A percentile compares a stretch with the other conserved stretches of the same genome.
phyloP scores from a whole-genome alignment of 1,140 invertebrate genomes.

The Acromyrmex charruanus region DNA sequence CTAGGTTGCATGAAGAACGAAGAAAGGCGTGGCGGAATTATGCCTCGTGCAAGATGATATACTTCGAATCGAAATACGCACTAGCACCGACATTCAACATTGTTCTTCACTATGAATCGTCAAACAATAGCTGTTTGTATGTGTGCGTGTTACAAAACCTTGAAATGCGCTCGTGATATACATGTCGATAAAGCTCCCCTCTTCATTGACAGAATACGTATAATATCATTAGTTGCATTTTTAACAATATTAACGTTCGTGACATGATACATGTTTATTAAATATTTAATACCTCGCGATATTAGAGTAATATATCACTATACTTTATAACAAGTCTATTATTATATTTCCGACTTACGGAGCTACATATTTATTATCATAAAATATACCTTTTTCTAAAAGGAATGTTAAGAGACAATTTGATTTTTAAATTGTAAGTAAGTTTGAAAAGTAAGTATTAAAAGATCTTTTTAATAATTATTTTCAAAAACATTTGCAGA shows the following conservation, averaged over 20 bases:
- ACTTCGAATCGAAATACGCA: constrained; percentile 12
- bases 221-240: constrained; percentile 42
- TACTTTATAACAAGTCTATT: background rate
- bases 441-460: no score
- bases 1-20: constrained; percentile 21
- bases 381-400: background rate
- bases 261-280: background rate
- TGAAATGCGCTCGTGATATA: constrained; percentile 20
- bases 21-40: constrained; percentile 29
- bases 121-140: constrained; percentile 30
- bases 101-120: constrained; percentile 15
- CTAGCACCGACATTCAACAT: constrained; percentile 50
- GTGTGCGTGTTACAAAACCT: constrained; percentile 19
- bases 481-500: background rate
- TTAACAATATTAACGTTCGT: constrained; percentile 9
- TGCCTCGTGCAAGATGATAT: constrained; percentile 39
- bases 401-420: background rate
- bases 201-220: constrained; percentile 4
- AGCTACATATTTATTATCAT: background rate
- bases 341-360: background rate
- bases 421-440: background rate
- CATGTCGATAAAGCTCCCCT: background rate
- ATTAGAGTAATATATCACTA: background rate
- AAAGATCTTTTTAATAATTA: background rate
- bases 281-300: background rate